Evolutionary conservation across 2,888 invertebrate species (phyloP).

Genomic region (Phyllotreta striolata): DNA sequence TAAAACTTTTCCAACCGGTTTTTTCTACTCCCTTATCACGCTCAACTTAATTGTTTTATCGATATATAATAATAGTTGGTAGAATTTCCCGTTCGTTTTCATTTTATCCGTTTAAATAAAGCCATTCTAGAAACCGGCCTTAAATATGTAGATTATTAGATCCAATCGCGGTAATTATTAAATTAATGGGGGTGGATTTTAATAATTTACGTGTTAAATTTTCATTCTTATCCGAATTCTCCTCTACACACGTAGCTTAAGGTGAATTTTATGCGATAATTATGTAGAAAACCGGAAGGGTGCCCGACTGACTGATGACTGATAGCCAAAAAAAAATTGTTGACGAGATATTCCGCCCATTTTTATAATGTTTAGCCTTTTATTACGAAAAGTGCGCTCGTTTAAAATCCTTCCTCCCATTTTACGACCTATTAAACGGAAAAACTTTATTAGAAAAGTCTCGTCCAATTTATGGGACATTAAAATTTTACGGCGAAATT

Average conservation of each 20-base stretch:
- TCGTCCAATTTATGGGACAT: constrained; percentile 20
- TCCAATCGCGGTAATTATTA: constrained; percentile 14
- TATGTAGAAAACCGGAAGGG: too few relatives aligned
- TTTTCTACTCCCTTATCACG: too few relatives aligned
- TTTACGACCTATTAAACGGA: constrained; percentile 21
- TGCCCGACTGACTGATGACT: neutral
- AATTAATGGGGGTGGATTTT: constrained; percentile 12
- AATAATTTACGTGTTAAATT: constrained; percentile 20
- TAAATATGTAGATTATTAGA: neutral
- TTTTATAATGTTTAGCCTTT: constrained; percentile 7
- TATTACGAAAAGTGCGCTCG: constrained; percentile 12
- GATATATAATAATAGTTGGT: too few relatives aligned
- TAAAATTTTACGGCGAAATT: constrained; percentile 16
- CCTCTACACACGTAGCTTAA: neutral
- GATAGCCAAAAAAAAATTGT: neutral
- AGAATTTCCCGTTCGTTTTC: too few relatives aligned
- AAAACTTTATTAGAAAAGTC: constrained; percentile 24
- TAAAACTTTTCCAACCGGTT: too few relatives aligned
- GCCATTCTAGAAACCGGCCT: constrained; percentile 6
- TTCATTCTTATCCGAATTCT: constrained; percentile 17
- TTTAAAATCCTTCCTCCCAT: constrained; percentile 15
- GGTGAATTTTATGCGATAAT: too few relatives aligned
- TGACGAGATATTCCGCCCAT: neutral
- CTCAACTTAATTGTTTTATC: too few relatives aligned
- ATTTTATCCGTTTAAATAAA: neutral